Conservation (phyloP, 1,140 invertebrate species). For the Proctacanthus coquilletti region DNA sequence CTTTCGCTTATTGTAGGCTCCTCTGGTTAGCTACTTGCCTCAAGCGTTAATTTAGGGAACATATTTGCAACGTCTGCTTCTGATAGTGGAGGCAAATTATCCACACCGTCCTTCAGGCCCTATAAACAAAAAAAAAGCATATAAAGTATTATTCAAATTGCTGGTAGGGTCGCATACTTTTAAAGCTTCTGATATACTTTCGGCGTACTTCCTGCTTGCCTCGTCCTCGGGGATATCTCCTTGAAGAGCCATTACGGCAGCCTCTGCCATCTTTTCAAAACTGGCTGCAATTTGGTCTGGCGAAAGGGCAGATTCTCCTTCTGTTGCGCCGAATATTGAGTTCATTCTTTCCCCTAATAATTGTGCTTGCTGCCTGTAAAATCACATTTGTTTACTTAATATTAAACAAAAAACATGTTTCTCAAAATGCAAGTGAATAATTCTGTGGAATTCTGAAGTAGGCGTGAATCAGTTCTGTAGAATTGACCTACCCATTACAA, state of each 20-base stretch:
- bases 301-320: conserved; percentile 20
- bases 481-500: no score
- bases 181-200: conserved; percentile 27
- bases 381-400: conserved; percentile 1
- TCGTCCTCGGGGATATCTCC: conserved; percentile 23
- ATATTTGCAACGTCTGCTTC: conserved; percentile 34
- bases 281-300: conserved; percentile 25
- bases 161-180: conserved; percentile 7
- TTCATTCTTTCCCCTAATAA: conserved; percentile 25
- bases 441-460: background rate
- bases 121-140: conserved; percentile 9
- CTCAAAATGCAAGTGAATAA: background rate
- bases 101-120: conserved; percentile 31
- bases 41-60: conserved; percentile 28
- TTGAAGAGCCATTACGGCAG: conserved; percentile 22
- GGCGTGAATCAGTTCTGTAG: background rate
- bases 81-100: conserved; percentile 31
- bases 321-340: conserved; percentile 22
- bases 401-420: background rate
- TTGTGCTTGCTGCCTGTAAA: conserved; percentile 25
- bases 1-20: background rate
- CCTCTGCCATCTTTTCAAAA: conserved; percentile 29
- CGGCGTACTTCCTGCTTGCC: conserved; percentile 26
- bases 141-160: background rate
- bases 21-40: conserved; percentile 12